phyloP scores from a whole-genome alignment of 2,797 vertebrate genomes.

The Pristis pectinata region DNA sequence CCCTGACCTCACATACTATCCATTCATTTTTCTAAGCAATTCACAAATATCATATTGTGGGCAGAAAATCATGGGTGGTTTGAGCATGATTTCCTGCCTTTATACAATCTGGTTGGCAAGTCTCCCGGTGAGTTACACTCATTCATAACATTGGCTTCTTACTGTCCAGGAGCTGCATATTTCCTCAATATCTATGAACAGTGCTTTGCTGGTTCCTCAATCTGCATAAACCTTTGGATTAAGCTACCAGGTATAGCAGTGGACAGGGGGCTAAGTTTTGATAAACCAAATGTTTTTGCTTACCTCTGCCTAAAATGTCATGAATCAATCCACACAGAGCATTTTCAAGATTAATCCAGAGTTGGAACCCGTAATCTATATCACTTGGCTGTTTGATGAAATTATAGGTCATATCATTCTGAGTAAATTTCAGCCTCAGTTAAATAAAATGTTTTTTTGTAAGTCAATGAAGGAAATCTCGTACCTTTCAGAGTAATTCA shows the following conservation, averaged over 20 bases:
- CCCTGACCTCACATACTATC: neutral
- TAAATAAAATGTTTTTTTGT: neutral
- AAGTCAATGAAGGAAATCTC: constrained; percentile 24
- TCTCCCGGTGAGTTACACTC: neutral
- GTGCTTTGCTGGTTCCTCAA: neutral
- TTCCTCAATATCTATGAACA: neutral
- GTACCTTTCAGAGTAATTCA: neutral
- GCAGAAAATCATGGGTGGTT: neutral
- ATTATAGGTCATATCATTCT: neutral
- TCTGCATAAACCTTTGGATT: neutral
- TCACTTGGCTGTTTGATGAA: neutral
- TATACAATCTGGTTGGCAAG: too few species aligned
- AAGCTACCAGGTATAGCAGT: neutral
- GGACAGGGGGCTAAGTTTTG: too few species aligned
- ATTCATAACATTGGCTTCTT: neutral
- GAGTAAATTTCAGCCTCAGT: neutral
- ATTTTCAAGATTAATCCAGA: neutral
- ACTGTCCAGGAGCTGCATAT: neutral
- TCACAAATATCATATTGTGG: neutral
- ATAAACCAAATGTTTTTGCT: neutral
- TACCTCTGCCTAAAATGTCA: neutral
- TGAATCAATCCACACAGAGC: neutral
- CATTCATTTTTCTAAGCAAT: neutral
- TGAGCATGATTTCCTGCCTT: neutral
- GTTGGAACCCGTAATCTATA: neutral